Conservation (phyloP, 92 coral and sea anemone genomes). For the Zoanthus gigantus region DNA sequence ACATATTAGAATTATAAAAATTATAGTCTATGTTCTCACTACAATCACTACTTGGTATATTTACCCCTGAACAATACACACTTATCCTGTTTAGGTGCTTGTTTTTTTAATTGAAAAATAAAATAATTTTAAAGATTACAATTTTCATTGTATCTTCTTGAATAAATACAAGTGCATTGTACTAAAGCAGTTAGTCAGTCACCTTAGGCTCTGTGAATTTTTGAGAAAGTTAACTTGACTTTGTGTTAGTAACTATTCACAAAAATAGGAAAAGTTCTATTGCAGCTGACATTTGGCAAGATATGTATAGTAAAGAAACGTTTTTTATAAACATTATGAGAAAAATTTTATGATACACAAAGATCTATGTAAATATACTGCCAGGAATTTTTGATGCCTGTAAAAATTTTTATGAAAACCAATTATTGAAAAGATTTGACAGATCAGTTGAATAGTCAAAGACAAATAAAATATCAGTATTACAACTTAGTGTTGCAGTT, state of each 20-base stretch:
- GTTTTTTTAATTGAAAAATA: not conserved
- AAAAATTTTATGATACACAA: not conserved
- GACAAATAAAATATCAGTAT: not conserved
- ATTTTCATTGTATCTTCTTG: not conserved
- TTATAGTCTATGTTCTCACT: not conserved
- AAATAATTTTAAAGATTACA: not conserved
- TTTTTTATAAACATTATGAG: not conserved
- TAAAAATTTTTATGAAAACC: no score
- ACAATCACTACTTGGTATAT: not conserved
- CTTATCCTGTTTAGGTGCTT: not conserved
- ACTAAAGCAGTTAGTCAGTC: not conserved
- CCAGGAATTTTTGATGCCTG: not conserved
- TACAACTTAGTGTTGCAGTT: not conserved
- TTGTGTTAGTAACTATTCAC: not conserved
- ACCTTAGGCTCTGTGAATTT: constrained; percentile 1
- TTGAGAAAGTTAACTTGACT: not conserved
- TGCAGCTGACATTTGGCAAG: constrained; percentile 5
- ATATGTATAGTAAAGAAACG: not conserved
- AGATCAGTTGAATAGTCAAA: no score
- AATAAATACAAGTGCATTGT: not conserved
- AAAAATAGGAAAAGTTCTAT: not conserved
- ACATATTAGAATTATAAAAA: no score
- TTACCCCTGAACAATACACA: not conserved
- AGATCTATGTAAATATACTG: not conserved
- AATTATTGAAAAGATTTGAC: no score